Evolutionary conservation across 2,113 vertebrate species (phyloP).

Genomic region (Vidua macroura): DNA sequence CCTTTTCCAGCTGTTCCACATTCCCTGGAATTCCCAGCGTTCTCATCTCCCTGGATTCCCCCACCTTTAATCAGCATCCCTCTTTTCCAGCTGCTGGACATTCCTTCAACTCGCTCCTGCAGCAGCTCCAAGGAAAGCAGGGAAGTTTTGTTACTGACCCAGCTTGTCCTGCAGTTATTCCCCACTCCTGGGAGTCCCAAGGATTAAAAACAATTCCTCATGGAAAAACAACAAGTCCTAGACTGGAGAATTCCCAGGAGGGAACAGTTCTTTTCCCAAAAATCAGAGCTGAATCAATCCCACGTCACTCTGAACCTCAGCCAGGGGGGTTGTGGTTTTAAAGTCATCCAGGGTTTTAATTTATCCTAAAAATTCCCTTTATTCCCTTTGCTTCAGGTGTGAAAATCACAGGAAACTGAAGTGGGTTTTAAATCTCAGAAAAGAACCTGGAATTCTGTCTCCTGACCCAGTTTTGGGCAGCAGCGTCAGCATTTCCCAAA

Average conservation of each 20-base stretch:
- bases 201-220: not conserved
- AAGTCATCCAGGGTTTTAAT: not conserved
- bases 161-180: not conserved
- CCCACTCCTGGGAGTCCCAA: rapidly evolving
- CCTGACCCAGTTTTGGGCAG: not conserved
- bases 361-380: not conserved
- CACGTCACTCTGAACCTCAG: not conserved
- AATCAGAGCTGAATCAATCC: not conserved
- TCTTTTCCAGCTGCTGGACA: not conserved
- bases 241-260: not conserved
- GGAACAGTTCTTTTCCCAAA: not conserved
- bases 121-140: not conserved
- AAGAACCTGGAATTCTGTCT: not conserved
- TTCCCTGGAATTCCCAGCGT: not conserved
- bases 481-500: not conserved
- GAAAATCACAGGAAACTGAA: not conserved
- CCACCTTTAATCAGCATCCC: not conserved
- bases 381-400: not conserved
- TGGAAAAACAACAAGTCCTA: not conserved
- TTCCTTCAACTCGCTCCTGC: not conserved
- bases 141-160: not conserved
- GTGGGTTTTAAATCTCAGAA: not conserved
- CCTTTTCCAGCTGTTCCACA: not conserved
- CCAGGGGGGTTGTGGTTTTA: rapidly evolving
- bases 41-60: not conserved